Percentiles rank a stretch among this genome's conserved stretches.
These are phyloP conservation scores for Bergia sp. DNA, from an alignment of 92 coral and sea anemone species.

Conservation along the genomic window DNA sequence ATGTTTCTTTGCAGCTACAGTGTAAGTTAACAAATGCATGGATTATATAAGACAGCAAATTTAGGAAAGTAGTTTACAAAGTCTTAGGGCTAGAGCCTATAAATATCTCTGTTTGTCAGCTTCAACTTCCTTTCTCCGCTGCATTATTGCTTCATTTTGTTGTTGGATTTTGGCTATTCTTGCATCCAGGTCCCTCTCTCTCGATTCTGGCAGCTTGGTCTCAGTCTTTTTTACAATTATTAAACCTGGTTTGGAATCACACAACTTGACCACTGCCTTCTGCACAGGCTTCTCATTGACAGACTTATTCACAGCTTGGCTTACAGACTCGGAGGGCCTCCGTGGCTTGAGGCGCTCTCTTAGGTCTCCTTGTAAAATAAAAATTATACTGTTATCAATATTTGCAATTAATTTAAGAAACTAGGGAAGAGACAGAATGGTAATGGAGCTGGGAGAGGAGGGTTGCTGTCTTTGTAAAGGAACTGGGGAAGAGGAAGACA, in stretches of 20 bases:
- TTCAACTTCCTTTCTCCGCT: conserved; percentile 73
- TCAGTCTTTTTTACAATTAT: conserved; percentile 50
- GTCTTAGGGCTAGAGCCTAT: background rate
- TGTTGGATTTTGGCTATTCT: conserved; percentile 75
- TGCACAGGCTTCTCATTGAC: background rate
- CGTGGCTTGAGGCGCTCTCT: background rate
- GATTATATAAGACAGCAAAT: background rate
- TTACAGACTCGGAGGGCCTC: conserved; percentile 9
- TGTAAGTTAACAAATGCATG: background rate
- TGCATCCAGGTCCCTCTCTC: conserved; percentile 82
- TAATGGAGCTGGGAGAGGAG: too few species aligned
- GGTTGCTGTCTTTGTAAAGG: too few species aligned
- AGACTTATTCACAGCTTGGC: background rate
- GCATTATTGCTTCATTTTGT: conserved; percentile 68
- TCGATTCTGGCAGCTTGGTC: conserved; percentile 25
- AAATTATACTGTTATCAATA: too few species aligned
- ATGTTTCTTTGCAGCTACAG: background rate
- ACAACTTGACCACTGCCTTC: conserved; percentile 21
- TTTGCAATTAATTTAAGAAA: too few species aligned
- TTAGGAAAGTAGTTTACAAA: background rate
- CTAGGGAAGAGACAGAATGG: too few species aligned
- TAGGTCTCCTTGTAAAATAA: conserved; percentile 11
- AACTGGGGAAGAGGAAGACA: too few species aligned
- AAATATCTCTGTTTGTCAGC: conserved; percentile 59
- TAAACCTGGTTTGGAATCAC: conserved; percentile 36